Conservation (phyloP, 2,888 invertebrate genomes). For the Lasioglossum calceatum region DNA sequence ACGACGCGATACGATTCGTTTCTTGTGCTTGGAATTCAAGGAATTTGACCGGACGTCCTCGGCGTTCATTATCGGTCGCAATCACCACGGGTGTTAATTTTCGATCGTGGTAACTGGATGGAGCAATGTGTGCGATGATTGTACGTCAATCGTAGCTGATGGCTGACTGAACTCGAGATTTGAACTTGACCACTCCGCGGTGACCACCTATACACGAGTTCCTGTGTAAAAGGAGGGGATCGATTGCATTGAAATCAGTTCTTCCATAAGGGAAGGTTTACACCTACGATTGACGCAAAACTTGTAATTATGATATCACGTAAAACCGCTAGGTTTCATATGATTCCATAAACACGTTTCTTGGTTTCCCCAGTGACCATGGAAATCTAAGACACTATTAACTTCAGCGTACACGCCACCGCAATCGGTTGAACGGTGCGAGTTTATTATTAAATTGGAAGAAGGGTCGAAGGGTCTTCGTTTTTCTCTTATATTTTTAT, state of each 20-base stretch:
- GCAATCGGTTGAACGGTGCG: not conserved
- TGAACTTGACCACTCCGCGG: conserved; percentile 78
- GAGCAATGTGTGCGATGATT: conserved; percentile 58
- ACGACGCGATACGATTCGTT: conserved; percentile 10
- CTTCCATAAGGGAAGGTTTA: conserved; percentile 55
- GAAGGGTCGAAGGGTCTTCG: not conserved
- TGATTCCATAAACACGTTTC: conserved; percentile 38
- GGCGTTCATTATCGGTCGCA: conserved; percentile 32
- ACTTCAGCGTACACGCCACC: not conserved
- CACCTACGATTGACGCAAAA: conserved; percentile 56
- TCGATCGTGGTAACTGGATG: conserved; percentile 37
- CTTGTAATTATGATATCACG: conserved; percentile 26
- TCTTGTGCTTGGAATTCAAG: conserved; percentile 14
- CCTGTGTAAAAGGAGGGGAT: conserved; percentile 62
- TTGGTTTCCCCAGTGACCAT: not conserved
- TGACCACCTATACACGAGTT: conserved; percentile 57
- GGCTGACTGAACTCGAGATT: conserved; percentile 78
- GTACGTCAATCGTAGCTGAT: conserved; percentile 74
- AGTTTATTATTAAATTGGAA: not conserved
- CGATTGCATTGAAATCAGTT: conserved; percentile 59
- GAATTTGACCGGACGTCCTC: conserved; percentile 14
- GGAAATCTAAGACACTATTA: not conserved
- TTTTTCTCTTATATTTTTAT: conserved; percentile 1
- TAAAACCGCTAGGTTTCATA: conserved; percentile 9
- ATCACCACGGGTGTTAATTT: conserved; percentile 39